Base-by-base conservation (phyloP, 1,140 invertebrate species). In the Nasonia giraulti region DNA sequence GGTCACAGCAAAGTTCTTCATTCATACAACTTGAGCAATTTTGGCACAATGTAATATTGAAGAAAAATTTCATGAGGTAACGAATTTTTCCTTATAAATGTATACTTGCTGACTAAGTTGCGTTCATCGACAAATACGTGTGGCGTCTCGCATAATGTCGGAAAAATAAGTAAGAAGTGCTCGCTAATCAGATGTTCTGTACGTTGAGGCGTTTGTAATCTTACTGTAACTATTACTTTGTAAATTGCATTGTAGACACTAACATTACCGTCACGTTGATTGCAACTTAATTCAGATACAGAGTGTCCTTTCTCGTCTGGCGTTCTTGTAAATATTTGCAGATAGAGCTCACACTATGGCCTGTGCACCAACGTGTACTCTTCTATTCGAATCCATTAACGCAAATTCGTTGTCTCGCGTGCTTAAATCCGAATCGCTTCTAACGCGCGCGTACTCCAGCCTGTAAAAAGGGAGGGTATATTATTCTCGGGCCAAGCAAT, bases 401-500 rank as follows among this genome's bases (percentile, higher is more conserved):
- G 27, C 27, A 27, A 27, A 27, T 27, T 27, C 27, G 27, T 27
- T 27, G 27, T 62, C 73, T 31, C 23, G 17, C 14, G 55, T 62
- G 55, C 55, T 71, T 71, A 31, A 31, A 71, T 74, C 33, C 33
- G 17, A 37, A 74, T 74, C 17, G 33, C 11, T 27, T 27, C 33
- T 62, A 62, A 62, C 17, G 55, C 20, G 8, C 37, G 40, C 14
- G 75, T 50, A 44, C 8, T 76, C 44, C n/a, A n/a, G 2, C 27
- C 75, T 6, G 37, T 76, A 76, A 76, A 76, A 1, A 76, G 50
- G 44, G 44, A 37, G 75, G 17, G 44, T 44, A 50, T 76, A n/a
- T n/a, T 76, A 76, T 76, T 44, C 84, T 74, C 77, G 86, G 81
- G 66, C 83, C 47, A 83, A 77, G 81, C 86, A 87, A 89, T 89